These are phyloP conservation scores for Malthinus flaveolus DNA, from an alignment of 2,888 invertebrate species.

Conservation along the genomic window DNA sequence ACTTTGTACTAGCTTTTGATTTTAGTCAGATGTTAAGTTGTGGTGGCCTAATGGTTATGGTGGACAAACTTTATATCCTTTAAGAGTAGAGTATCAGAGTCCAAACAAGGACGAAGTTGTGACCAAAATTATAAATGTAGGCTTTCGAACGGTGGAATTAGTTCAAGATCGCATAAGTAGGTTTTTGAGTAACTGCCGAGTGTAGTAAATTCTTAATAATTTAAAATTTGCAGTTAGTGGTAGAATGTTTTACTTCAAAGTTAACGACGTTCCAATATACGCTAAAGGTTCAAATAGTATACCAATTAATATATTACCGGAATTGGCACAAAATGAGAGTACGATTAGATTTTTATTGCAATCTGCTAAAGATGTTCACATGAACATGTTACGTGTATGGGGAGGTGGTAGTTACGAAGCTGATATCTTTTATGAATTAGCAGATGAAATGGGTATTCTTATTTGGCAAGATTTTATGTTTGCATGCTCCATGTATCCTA, in stretches of 20 bases:
- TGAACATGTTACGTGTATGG: slow-evolving; percentile 95
- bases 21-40: slow-evolving; percentile 57
- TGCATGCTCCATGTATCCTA: slow-evolving; percentile 94
- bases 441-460: slow-evolving; percentile 87
- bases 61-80: slow-evolving; percentile 72
- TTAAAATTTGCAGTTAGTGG: slow-evolving; percentile 59
- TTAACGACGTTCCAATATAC: slow-evolving; percentile 83
- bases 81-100: slow-evolving; percentile 59
- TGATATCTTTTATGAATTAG: slow-evolving; percentile 83
- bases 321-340: slow-evolving; percentile 62
- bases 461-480: slow-evolving; percentile 99
- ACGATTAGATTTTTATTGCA: slow-evolving; percentile 67
- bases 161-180: slow-evolving; percentile 69
- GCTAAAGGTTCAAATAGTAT: slow-evolving; percentile 96
- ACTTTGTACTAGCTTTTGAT: slow-evolving; percentile 19
- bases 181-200: not conserved
- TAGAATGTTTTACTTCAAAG: slow-evolving; percentile 80
- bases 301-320: slow-evolving; percentile 83
- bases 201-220: not conserved
- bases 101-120: slow-evolving; percentile 47
- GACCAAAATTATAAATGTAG: slow-evolving; percentile 67
- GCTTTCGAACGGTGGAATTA: slow-evolving; percentile 85
- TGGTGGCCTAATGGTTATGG: slow-evolving; percentile 99
- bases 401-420: slow-evolving; percentile 97
- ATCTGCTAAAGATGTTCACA: slow-evolving; percentile 76